Evolutionary conservation across 2,797 vertebrate species (phyloP), one percentile per base, ranked within the genome.

Genomic region (Peromyscus aztecus): DNA sequence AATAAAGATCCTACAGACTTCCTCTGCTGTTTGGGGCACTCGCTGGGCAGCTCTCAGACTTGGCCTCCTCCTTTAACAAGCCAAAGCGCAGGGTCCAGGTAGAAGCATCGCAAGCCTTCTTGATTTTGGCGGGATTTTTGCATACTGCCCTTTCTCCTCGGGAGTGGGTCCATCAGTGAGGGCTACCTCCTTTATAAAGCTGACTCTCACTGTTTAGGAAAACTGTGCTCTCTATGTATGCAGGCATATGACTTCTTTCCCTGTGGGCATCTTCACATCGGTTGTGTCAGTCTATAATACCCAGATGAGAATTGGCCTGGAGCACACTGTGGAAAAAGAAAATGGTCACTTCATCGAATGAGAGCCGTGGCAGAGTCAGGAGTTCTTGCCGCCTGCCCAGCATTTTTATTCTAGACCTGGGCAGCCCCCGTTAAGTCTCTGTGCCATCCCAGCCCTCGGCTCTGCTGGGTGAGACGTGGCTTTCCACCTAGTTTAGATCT

Each of bases 101-200:
- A 46, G 63, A 94, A 81, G n/a, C 23, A 43, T 80, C 81, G 67
- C 71, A 37, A 84, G 76, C 65, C 43, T 71, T 91, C 69, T 52
- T 43, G 76, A 59, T 46, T 63, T 85, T 85, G 43, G 43, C 52
- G 82, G 7, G 89, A 71, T 89, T 96, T 94, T 90, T 71, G 81
- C 4, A 2, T 75, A 49, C 40, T 9, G 34, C 71, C 96, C 89
- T 93, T 96, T 89, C 85, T 91, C 13, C 67, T 61, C 77, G 86
- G 19, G 49, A 17, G 9, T 67, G 2, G 13, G 37, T 77, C 49
- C 63, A 94, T 6, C 75, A 84, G 57, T 91, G 69, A 94, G 57
- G 23, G 77, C 94, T 92, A 71, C 96, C 78, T 92, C 82, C 95
- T 96, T 87, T 75, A 94, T 90, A 85, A 93, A 87, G 61, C 37